Base-by-base conservation (phyloP, 2,797 vertebrate genomes). In the Yasuhikotakia modesta region DNA sequence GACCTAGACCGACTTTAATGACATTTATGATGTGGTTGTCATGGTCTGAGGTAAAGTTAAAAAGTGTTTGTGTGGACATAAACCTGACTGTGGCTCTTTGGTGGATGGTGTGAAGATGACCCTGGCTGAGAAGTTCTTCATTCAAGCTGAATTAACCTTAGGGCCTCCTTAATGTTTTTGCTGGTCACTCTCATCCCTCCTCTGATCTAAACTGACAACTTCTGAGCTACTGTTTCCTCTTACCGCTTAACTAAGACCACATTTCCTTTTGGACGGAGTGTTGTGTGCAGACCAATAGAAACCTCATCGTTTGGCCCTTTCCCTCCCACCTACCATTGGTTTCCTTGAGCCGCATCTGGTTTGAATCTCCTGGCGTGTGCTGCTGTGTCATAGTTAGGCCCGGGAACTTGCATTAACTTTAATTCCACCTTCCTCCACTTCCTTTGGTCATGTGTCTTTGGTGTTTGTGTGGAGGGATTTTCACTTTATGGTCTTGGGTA, bases 211-310 rank as follows among this genome's bases (percentile, higher is more conserved):
- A 88, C 91, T 93, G 94, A 95, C 94, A 95, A 92, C 91, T 94
- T 86, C 87, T 91, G 91, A 94, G 94, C 94, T 95, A 94, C 95
- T 83, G 92, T 95, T 96, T 95, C 94, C 94, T 94, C 89, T 87
- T 88, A 76, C 89, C 82, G 85, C 88, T 92, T 95, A 95, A 95
- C 92, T 93, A 89, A 74, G 91, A 94, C 92, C 95, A 95, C 89
- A 94, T 95, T 95, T 94, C 87, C 87, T 83, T 86, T 85, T 22
- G 48, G 75, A 67, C 58, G 80, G 73, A 86, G 88, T 91, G 84
- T 76, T 55, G 78, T 89, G 88, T 88, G 83, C 81, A 83, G 69
- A 73, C 76, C 48, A 81, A 1, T 5, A 68, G 82, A 32, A 70
- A 81, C 86, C 27, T 82, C 58, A 60, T 70, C 83, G 84, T 67